These are phyloP conservation scores for Lerema accius DNA, from an alignment of 1,140 invertebrate species.

Conservation along the genomic window DNA sequence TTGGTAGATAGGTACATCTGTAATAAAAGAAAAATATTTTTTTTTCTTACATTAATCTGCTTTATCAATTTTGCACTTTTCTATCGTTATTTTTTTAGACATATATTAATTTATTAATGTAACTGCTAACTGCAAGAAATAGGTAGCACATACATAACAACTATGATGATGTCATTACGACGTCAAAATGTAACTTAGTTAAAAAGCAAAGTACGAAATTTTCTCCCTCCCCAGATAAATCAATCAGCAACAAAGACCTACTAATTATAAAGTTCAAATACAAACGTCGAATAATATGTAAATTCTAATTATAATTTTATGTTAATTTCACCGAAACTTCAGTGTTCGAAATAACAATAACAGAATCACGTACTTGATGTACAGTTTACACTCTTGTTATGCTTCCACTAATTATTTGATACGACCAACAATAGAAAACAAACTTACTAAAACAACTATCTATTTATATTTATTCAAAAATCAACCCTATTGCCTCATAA, in stretches of 20 bases:
- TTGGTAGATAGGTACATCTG: too few relatives aligned
- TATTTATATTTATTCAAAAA: constrained; percentile 20
- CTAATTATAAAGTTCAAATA: constrained; percentile 6
- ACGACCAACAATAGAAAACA: constrained; percentile 50
- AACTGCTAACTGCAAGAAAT: too few relatives aligned
- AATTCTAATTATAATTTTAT: constrained; percentile 30
- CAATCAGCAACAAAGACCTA: constrained; percentile 9
- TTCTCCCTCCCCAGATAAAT: neutral
- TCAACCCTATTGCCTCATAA: constrained; percentile 41
- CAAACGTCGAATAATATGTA: constrained; percentile 17
- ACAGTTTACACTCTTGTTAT: constrained; percentile 54
- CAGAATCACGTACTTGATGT: constrained; percentile 36
- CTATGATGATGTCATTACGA: too few relatives aligned
- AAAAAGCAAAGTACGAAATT: neutral
- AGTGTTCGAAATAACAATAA: constrained; percentile 38
- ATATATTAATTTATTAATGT: too few relatives aligned
- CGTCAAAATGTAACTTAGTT: too few relatives aligned
- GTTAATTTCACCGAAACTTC: constrained; percentile 20
- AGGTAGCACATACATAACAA: too few relatives aligned
- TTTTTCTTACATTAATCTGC: too few relatives aligned
- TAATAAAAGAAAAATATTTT: too few relatives aligned
- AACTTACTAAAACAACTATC: constrained; percentile 32
- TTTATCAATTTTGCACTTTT: too few relatives aligned
- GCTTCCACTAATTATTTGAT: constrained; percentile 67
- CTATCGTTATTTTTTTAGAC: too few relatives aligned